A percentile compares a stretch with the other conserved stretches of the same genome.
Conservation (phyloP, 2,797 vertebrate genomes). For the Micromesistius poutassou region DNA sequence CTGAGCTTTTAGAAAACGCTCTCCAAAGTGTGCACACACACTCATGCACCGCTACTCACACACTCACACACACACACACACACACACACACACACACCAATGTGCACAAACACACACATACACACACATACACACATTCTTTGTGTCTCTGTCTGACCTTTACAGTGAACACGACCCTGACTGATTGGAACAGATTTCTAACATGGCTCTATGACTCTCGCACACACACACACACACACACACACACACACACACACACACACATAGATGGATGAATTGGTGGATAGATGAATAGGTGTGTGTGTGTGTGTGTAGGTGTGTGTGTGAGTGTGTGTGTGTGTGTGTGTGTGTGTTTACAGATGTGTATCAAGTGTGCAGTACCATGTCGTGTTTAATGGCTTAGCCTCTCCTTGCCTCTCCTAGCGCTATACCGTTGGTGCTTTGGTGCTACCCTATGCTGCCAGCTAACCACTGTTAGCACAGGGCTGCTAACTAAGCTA, state of each 20-base stretch:
- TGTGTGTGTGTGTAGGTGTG: not conserved
- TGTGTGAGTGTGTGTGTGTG: too few relatives aligned
- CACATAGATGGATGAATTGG: not conserved
- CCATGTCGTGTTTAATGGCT: too few relatives aligned
- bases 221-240: not conserved
- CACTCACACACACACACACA: constrained; percentile 6
- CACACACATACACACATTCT: not conserved
- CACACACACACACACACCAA: constrained; percentile 6
- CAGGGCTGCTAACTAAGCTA: too few relatives aligned
- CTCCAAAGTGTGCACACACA: not conserved
- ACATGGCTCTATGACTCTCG: not conserved
- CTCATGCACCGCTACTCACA: not conserved
- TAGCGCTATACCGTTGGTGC: too few relatives aligned
- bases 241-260: not conserved
- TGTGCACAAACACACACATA: not conserved
- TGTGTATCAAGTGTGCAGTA: too few relatives aligned
- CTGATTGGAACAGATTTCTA: constrained; percentile 18
- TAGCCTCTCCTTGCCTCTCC: too few relatives aligned
- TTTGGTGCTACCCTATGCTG: too few relatives aligned
- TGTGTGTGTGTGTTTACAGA: too few relatives aligned
- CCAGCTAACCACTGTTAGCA: too few relatives aligned
- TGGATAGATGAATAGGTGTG: not conserved
- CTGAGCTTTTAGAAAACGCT: not conserved
- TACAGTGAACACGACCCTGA: constrained; percentile 7
- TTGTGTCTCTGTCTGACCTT: too few relatives aligned